phyloP scores from a whole-genome alignment of 2,888 invertebrate genomes.

The Cepaea hortensis region DNA sequence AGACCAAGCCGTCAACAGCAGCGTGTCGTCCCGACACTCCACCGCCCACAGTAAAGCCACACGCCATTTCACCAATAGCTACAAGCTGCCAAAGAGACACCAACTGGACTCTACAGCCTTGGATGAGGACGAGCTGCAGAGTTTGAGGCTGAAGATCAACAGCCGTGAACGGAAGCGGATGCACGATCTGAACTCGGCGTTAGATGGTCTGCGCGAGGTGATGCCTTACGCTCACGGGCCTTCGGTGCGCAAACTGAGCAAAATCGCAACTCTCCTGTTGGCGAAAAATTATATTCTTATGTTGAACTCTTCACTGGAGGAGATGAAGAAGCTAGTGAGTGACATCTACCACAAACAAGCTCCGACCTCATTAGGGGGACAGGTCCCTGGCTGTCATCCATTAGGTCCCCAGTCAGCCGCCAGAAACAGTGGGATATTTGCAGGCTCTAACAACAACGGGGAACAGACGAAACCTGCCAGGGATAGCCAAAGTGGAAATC shows the following conservation, averaged over 20 bases:
- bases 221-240: constrained; percentile 76
- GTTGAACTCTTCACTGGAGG: constrained; percentile 74
- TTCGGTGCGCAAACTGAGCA: constrained; percentile 74
- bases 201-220: constrained; percentile 75
- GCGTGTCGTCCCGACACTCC: constrained; percentile 19
- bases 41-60: constrained; percentile 8
- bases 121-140: constrained; percentile 70
- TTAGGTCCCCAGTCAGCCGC: neutral
- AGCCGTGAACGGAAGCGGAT: constrained; percentile 77
- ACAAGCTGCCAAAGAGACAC: constrained; percentile 47
- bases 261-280: constrained; percentile 74
- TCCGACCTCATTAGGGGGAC: neutral
- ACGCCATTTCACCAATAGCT: neutral
- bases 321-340: constrained; percentile 75
- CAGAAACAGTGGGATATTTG: neutral
- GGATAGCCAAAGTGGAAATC: neutral
- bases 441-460: neutral
- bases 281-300: constrained; percentile 76
- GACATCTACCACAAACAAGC: constrained; percentile 63
- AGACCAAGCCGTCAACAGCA: constrained; percentile 33
- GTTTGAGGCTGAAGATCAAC: constrained; percentile 76
- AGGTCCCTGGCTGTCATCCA: neutral
- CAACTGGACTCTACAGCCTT: constrained; percentile 49
- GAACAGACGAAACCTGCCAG: neutral
- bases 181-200: constrained; percentile 78